Base-by-base conservation (phyloP, 2,113 vertebrate genomes). In the Hucho hucho region DNA sequence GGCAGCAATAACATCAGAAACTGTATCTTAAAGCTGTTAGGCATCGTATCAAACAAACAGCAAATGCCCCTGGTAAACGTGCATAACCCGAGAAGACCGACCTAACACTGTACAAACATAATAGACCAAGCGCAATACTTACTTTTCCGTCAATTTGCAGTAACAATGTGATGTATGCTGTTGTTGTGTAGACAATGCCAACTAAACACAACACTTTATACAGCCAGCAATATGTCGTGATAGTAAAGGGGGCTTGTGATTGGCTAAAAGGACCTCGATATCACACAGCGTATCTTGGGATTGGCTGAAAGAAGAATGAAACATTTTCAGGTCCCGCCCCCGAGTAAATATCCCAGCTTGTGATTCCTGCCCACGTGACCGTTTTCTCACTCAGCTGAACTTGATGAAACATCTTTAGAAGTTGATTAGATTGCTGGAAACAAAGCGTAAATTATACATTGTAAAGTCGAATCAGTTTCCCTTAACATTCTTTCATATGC, bases 141-240 rank as follows among this genome's bases (percentile, higher is more conserved):
- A 63, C 20, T 18, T 53, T 18, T 14, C 14, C 12, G 13, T 18
- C 0, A 53, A 53, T 18, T 53, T 53, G 1, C 3, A 53, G 6
- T n/a, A 63, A 3, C 6, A 2, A 2, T 1, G 4, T 6, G 20
- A 43, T 9, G 2, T n/a, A 9, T 68, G 29, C 5, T 32, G 26
- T 68, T 37, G 29, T 6, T 22, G 28, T 68, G 6, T 63, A 13
- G 0, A 12, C 9, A 24, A 3, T 3, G 6, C 7, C 9, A 11
- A 43, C 37, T 9, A 43, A 11, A 63, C n/a, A 61, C 28, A n/a
- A 11, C 59, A 63, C 28, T 69, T 69, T 47, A 69, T 69, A 69
- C 43, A 13, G n/a, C 22, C 67, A 47, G 37, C 37, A 7, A 47
- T 67, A 4, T 37, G 2, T 7, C 28, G 1, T 28, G 5, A 6